phyloP scores from a whole-genome alignment of 2,888 invertebrate species.

The Neoscelio sp. region DNA sequence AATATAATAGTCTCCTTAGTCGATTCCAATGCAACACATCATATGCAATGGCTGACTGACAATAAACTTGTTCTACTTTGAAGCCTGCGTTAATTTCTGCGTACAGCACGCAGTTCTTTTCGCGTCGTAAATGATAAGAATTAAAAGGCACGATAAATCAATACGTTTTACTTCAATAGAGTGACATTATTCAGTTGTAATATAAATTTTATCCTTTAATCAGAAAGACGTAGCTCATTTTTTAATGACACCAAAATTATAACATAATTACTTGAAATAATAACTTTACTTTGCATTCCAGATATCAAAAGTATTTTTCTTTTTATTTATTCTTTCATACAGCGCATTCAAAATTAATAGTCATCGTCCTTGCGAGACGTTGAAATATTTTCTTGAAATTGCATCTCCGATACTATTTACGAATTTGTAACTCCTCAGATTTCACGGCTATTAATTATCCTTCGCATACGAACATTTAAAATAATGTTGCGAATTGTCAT shows the following conservation, averaged over 20 bases:
- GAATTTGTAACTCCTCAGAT: neutral
- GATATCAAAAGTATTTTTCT: no score
- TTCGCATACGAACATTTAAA: no score
- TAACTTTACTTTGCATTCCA: no score
- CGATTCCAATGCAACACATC: constrained; percentile 6
- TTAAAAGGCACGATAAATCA: constrained; percentile 1
- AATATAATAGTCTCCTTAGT: no score
- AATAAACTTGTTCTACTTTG: constrained; percentile 54
- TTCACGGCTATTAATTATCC: constrained; percentile 6
- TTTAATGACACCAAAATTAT: neutral
- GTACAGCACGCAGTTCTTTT: neutral
- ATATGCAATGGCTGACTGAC: constrained; percentile 36
- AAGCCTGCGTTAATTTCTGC: constrained; percentile 26
- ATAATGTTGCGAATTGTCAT: no score
- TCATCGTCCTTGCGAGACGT: constrained; percentile 6
- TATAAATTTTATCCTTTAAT: no score
- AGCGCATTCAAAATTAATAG: neutral
- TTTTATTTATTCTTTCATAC: constrained; percentile 9
- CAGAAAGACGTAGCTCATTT: no score
- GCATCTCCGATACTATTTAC: neutral
- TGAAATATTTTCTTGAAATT: constrained; percentile 18
- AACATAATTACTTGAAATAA: no score
- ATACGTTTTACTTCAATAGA: no score
- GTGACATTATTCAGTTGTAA: no score
- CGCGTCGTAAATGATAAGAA: neutral